Evolutionary conservation across 2,888 invertebrate species (phyloP).

Genomic region (Onchidella celtica): DNA sequence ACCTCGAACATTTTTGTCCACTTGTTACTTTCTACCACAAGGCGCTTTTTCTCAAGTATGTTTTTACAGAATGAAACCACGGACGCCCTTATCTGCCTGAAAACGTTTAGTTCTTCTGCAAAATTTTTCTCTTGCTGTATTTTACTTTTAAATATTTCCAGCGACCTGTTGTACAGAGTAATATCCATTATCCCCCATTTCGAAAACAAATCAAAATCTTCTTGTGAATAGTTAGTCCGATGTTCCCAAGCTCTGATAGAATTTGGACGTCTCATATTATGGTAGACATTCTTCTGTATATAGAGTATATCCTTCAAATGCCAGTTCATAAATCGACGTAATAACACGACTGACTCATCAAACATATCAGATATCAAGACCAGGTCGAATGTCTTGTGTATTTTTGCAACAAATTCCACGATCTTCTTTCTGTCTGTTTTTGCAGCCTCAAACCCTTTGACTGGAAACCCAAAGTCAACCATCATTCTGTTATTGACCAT

Average conservation of each 20-base stretch:
- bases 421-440: conserved; percentile 23
- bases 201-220: conserved; percentile 2
- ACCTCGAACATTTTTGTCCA: not conserved
- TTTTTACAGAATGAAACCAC: not conserved
- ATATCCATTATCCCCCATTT: not conserved
- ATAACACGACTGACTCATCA: conserved; percentile 59
- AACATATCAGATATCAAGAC: conserved; percentile 60
- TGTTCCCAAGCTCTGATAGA: not conserved
- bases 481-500: conserved; percentile 51
- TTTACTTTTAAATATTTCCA: not conserved
- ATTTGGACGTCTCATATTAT: not conserved
- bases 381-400: conserved; percentile 56
- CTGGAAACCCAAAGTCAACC: conserved; percentile 48
- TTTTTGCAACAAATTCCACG: conserved; percentile 34
- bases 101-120: not conserved
- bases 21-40: not conserved
- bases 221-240: conserved; percentile 12
- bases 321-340: conserved; percentile 60
- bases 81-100: not conserved
- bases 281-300: conserved; percentile 36
- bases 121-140: not conserved
- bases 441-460: conserved; percentile 4
- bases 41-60: not conserved
- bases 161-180: not conserved
- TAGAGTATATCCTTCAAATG: conserved; percentile 57